These are phyloP conservation scores for Apolygus lucorum DNA, from an alignment of 1,140 invertebrate genomes.

Conservation along the genomic window DNA sequence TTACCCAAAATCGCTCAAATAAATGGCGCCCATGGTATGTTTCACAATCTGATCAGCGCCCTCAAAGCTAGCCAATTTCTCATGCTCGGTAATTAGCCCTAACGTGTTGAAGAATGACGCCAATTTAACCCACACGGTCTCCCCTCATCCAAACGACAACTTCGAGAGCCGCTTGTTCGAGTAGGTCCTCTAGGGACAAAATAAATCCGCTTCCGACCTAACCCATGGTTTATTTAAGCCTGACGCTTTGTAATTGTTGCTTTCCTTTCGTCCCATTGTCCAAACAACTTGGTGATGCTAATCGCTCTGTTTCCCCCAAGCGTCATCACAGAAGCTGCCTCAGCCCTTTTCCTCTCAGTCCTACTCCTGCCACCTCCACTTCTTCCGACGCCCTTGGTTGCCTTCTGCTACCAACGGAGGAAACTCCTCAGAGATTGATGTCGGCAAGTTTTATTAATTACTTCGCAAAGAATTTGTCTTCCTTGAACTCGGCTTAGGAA, in stretches of 20 bases:
- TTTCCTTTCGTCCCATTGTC: background rate
- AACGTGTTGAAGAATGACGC: no score
- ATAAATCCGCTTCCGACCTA: background rate
- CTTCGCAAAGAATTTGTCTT: conserved; percentile 10
- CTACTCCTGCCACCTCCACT: background rate
- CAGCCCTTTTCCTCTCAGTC: background rate
- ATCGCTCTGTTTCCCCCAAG: background rate
- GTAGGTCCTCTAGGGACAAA: background rate
- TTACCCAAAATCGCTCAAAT: no score
- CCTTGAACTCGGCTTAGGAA: background rate
- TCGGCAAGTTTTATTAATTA: conserved; percentile 5
- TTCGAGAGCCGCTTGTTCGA: no score
- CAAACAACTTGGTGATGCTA: background rate
- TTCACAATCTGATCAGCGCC: no score
- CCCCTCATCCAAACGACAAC: no score
- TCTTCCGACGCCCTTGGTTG: no score
- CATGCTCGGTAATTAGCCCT: no score
- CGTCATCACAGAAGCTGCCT: background rate
- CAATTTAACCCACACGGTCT: no score
- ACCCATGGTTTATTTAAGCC: background rate
- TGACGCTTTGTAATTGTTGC: background rate
- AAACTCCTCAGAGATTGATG: background rate
- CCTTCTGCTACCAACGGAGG: background rate
- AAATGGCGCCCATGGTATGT: no score
- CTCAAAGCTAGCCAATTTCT: no score